Base-by-base conservation (phyloP, 2,797 vertebrate genomes). In the Oryzias sinensis region DNA sequence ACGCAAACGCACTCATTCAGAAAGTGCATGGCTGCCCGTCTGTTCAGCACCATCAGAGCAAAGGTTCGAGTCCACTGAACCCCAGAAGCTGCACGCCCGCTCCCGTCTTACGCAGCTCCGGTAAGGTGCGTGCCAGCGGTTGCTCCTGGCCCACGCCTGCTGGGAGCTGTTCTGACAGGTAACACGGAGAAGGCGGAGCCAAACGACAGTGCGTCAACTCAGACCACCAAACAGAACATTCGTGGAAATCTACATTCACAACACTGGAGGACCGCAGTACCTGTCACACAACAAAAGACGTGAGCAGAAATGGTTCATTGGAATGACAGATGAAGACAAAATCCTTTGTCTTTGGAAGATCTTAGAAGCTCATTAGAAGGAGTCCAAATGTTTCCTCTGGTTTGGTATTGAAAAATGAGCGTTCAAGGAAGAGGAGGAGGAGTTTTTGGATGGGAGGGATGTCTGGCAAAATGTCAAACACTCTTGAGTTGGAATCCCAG, bases 41-140 rank as follows among this genome's bases (percentile, higher is more conserved):
- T 81, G 68, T 82, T 85, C 91, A 92, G 91, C 90, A 93, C 91
- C 91, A 87, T 88, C 87, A 88, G 84, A 91, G 87, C 88, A 81
- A 65, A 86, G 69, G 80, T 86, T 72, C 86, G 83, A 84, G 68
- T 85, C 82, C 65, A 82, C 72, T 83, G 75, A 53, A 44, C 74
- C 59, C 69, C 84, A 84, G 78, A 68, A 70, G 77, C 72, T 72
- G 77, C 65, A 84, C 86, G 86, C 79, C 74, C 76, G 72, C 72
- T 56, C 63, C 61, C 53, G n/a, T 79, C 60, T 22, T 70, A 81
- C 77, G 83, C 66, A 80, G 76, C 67, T 80, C 70, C 58, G 62
- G 76, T 80, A 70, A 84, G 82, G 87, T 87, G 85, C 85, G 86
- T 85, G 82, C 83, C 83, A 81, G 73, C 73, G 84, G 84, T 85